phyloP scores from a whole-genome alignment of 1,140 invertebrate genomes.

The Pseudomyrmex gracilis region DNA sequence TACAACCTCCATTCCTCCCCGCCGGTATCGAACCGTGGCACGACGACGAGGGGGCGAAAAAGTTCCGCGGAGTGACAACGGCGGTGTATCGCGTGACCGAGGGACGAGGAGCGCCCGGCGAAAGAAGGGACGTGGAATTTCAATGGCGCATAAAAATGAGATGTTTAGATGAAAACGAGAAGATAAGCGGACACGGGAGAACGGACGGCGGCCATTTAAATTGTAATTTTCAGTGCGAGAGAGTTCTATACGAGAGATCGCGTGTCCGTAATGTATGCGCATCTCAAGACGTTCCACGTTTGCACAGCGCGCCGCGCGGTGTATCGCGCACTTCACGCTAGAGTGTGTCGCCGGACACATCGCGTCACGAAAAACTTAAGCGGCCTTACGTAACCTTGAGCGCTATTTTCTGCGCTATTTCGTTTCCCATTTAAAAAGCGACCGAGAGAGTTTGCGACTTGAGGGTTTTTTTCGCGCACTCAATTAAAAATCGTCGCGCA shows the following conservation, averaged over 20 bases:
- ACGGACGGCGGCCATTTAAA: conserved; percentile 82
- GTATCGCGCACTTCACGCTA: conserved; percentile 9
- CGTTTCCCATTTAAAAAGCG: conserved; percentile 10
- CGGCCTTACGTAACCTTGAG: conserved; percentile 40
- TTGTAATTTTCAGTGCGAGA: conserved; percentile 83
- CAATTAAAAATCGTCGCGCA: too few species aligned
- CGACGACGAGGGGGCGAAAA: conserved; percentile 53
- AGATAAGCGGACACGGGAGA: conserved; percentile 79
- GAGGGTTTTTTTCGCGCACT: too few species aligned
- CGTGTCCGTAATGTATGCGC: conserved; percentile 85
- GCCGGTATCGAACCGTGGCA: conserved; percentile 42
- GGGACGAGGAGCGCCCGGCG: conserved; percentile 41
- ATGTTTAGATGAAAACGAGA: conserved; percentile 85
- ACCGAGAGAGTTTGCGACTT: too few species aligned
- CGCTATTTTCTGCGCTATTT: not conserved
- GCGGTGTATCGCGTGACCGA: conserved; percentile 72
- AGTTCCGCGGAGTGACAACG: conserved; percentile 68
- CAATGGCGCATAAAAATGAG: conserved; percentile 85
- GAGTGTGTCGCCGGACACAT: conserved; percentile 30
- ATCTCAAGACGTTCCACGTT: conserved; percentile 81
- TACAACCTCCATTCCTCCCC: not conserved
- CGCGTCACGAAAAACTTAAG: conserved; percentile 26
- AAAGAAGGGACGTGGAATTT: conserved; percentile 79
- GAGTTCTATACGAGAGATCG: conserved; percentile 77
- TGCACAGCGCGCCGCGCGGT: conserved; percentile 75